These are phyloP conservation scores for Trissolcus japonicus DNA, from an alignment of 2,888 invertebrate species.

Conservation along the genomic window DNA sequence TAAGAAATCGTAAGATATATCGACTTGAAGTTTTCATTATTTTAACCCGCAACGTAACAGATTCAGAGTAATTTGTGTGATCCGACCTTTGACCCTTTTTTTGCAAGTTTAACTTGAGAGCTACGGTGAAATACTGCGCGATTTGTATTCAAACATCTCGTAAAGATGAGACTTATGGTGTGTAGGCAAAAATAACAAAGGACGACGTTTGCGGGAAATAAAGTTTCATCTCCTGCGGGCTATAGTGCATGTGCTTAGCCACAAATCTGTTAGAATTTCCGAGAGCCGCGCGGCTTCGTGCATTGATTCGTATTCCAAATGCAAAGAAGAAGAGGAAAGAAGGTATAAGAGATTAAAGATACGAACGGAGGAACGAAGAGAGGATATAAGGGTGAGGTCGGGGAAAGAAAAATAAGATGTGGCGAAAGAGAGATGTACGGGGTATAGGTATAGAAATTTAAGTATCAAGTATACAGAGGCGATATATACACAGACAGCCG, in stretches of 20 bases:
- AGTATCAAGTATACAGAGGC: slow-evolving; percentile 71
- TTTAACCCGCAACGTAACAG: too few relatives aligned
- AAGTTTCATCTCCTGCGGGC: background rate
- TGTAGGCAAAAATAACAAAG: slow-evolving; percentile 48
- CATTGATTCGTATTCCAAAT: slow-evolving; percentile 34
- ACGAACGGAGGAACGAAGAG: background rate
- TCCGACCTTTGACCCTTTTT: too few relatives aligned
- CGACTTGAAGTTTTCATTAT: too few relatives aligned
- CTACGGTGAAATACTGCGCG: background rate
- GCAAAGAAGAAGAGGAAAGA: slow-evolving; percentile 12
- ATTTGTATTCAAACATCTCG: slow-evolving; percentile 43
- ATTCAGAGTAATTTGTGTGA: too few relatives aligned
- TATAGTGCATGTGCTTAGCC: slow-evolving; percentile 30
- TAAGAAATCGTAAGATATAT: background rate
- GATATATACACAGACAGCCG: slow-evolving; percentile 70
- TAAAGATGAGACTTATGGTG: slow-evolving; percentile 34
- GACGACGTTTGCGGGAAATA: slow-evolving; percentile 6
- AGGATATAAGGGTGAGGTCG: background rate
- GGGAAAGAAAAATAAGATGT: slow-evolving; percentile 31
- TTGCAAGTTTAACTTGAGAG: too few relatives aligned
- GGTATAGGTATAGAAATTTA: slow-evolving; percentile 53
- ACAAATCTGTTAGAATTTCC: slow-evolving; percentile 55
- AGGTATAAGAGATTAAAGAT: background rate
- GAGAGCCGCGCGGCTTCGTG: slow-evolving; percentile 36
- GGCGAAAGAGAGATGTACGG: slow-evolving; percentile 55